Evolutionary conservation across 2,888 invertebrate species (phyloP).

Genomic region (Cataglyphis albicans): DNA sequence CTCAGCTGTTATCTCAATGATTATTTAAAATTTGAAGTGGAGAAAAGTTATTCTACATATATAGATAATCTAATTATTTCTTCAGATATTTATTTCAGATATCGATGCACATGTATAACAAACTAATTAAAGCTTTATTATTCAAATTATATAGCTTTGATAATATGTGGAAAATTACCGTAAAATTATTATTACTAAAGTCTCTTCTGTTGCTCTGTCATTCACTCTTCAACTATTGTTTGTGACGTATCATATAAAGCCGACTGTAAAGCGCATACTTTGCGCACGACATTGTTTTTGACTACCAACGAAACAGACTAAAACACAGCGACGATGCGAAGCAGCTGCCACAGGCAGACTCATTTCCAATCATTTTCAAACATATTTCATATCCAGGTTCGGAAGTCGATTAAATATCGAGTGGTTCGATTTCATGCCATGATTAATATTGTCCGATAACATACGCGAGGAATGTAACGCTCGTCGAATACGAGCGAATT

Average conservation of each 20-base stretch:
- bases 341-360: slow-evolving; percentile 66
- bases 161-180: neutral
- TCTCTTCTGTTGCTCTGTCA: slow-evolving; percentile 37
- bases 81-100: neutral
- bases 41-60: neutral
- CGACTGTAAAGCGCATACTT: slow-evolving; percentile 49
- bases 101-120: neutral
- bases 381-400: slow-evolving; percentile 57
- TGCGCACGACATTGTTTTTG: slow-evolving; percentile 53
- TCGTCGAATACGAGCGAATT: slow-evolving; percentile 54
- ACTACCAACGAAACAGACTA: slow-evolving; percentile 49
- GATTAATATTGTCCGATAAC: slow-evolving; percentile 54
- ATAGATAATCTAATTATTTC: neutral
- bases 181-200: slow-evolving; percentile 42
- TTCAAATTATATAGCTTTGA: slow-evolving; percentile 10
- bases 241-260: slow-evolving; percentile 48
- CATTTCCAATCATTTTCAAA: slow-evolving; percentile 71
- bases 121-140: neutral
- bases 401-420: slow-evolving; percentile 70
- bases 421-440: slow-evolving; percentile 51
- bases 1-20: neutral
- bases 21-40: neutral
- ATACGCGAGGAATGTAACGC: slow-evolving; percentile 58
- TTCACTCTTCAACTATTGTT: slow-evolving; percentile 35
- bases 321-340: slow-evolving; percentile 50